Evolutionary conservation across 2,797 vertebrate genomes (phyloP).

Genomic region (Australoheros facetus): DNA sequence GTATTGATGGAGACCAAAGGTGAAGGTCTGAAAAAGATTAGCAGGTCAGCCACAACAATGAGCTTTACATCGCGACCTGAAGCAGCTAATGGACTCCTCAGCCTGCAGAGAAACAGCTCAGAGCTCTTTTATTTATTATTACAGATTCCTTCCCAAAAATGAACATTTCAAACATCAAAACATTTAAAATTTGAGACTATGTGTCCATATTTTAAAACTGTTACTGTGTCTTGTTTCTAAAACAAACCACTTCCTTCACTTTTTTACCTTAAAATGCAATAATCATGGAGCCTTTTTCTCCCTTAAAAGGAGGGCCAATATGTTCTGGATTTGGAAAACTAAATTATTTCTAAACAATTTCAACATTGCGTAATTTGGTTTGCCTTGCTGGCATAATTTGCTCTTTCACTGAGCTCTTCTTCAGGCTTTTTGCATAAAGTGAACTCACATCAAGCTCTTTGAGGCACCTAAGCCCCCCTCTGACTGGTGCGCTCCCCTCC

Average conservation of each 20-base stretch:
- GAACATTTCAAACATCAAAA: neutral
- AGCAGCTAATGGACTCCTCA: conserved; percentile 5
- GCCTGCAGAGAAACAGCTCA: neutral
- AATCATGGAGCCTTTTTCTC: neutral
- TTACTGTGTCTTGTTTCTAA: neutral
- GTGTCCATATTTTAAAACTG: neutral
- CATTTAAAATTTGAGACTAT: neutral
- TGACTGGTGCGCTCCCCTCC: conserved; percentile 16
- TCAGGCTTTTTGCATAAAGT: conserved; percentile 19
- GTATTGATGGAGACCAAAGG: conserved; percentile 50
- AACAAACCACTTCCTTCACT: neutral
- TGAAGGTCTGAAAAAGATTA: conserved; percentile 44
- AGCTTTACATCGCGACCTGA: conserved; percentile 19
- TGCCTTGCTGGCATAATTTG: conserved; percentile 8
- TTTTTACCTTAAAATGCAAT: neutral
- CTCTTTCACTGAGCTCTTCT: conserved; percentile 24
- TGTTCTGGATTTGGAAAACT: neutral
- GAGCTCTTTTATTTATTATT: neutral
- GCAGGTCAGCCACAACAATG: conserved; percentile 32
- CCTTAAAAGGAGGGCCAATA: neutral
- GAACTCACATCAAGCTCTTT: conserved; percentile 2
- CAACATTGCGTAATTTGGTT: neutral
- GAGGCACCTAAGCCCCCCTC: conserved; percentile 20
- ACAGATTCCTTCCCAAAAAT: neutral
- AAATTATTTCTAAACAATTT: conserved; percentile 3